Evolutionary conservation across 2,113 vertebrate species (phyloP), one percentile per base, ranked within the genome.

Genomic region (Taurulus bubalis): DNA sequence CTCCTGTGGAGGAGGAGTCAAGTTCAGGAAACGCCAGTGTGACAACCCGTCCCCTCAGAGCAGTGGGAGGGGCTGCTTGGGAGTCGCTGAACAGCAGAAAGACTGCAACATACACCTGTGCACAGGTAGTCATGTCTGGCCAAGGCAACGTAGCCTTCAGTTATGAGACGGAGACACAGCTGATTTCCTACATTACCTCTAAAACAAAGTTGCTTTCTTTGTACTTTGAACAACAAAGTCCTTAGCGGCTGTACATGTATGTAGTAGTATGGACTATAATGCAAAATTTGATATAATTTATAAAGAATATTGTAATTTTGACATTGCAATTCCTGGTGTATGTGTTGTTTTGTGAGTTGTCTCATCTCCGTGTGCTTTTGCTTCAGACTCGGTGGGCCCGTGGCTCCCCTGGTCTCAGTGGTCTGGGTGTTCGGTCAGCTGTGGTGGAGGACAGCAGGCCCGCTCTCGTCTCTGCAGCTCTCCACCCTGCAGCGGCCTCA

Each of bases 1-100:
- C 4, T 89, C 94, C 0, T 98, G 97, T 2, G 96, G 96, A 0
- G 94, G 95, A 0, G 97, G 97, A 26, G 90, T 94, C 75, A 94
- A 90, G 79, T 80, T 89, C 16, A 94, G 96, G 24, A 84, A 71
- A 15, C 94, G 96, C 16, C 83, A 14, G 28, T 98, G 97, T 53
- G 87, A 91, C 22, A 94, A 85, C 40, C 96, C 95, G 0, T 67
- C 80, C 3, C 95, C 96, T 16, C 96, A 96, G 88, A 93, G 92
- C 0, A 92, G 93, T 0, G 95, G 96, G 0, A 88, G 93, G 77
- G 94, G 93, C 16, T 98, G 97, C 36, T 51, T 38, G 0, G 97
- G 97, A 6, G 73, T 56, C 2, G 58, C 82, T 2, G 89, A 88
- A 32, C 96, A 97, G 84, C 92, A 94, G 85, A 94, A 74, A 56